Percentiles rank a stretch among this genome's conserved stretches.
phyloP scores from a whole-genome alignment of 35 echinoderm and acorn worm genomes.

The Lytechinus variegatus region DNA sequence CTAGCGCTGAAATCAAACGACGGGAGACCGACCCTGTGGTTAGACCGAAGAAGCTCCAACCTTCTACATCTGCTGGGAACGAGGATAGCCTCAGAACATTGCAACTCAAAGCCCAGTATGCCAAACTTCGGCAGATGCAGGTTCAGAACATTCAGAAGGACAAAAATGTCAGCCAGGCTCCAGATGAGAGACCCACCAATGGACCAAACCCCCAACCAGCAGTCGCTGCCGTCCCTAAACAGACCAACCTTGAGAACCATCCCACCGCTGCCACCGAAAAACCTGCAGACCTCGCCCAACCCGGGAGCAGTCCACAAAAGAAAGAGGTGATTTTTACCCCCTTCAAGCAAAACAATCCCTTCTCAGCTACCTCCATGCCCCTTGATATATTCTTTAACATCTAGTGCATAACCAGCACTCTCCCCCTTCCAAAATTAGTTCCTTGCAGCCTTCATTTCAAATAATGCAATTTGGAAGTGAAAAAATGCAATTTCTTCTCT shows the following conservation, averaged over 20 bases:
- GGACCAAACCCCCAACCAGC: background rate
- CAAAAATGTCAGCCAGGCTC: background rate
- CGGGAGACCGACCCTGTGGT: constrained; percentile 1
- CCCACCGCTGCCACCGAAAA: background rate
- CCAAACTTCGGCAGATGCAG: constrained; percentile 78
- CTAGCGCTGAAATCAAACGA: constrained; percentile 30
- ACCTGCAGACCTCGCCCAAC: background rate
- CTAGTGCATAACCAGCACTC: background rate
- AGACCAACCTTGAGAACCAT: background rate
- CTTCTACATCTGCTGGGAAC: background rate
- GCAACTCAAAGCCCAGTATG: constrained; percentile 90
- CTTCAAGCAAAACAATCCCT: background rate
- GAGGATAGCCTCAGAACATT: constrained; percentile 51
- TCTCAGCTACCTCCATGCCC: background rate
- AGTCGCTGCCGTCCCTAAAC: background rate
- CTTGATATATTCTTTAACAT: background rate
- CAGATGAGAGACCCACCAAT: background rate
- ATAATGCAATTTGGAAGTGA: background rate
- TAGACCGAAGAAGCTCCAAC: background rate
- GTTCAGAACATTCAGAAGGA: constrained; percentile 42
- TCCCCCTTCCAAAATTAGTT: background rate
- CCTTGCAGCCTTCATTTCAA: constrained; percentile 19
- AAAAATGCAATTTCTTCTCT: constrained; percentile 16
- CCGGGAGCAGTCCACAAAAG: constrained; percentile 5
- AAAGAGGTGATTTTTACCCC: constrained; percentile 22